Conservation (phyloP, 53 echinoderm and acorn worm species). For the Holothuria scabra region DNA sequence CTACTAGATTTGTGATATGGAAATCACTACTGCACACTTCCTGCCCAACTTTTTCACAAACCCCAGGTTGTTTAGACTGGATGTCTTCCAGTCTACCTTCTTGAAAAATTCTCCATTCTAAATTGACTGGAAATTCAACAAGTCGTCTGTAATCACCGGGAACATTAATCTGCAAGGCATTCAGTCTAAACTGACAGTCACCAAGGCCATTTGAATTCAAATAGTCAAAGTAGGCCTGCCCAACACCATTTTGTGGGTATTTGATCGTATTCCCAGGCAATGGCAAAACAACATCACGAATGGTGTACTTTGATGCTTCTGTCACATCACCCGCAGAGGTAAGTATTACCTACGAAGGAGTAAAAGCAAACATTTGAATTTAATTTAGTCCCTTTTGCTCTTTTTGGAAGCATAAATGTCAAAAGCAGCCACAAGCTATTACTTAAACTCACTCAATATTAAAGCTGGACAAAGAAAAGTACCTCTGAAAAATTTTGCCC, state of each 20-base stretch:
- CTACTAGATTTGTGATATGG: too few species aligned
- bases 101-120: conserved; percentile 50
- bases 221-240: conserved; percentile 59
- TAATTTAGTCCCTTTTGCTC: neutral
- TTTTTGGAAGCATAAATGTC: neutral
- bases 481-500: too few species aligned
- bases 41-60: too few species aligned
- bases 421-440: too few species aligned
- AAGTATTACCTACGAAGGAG: conserved; percentile 55
- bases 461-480: too few species aligned
- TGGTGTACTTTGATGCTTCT: conserved; percentile 40
- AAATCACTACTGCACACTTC: too few species aligned
- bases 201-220: conserved; percentile 64
- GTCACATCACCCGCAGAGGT: conserved; percentile 60
- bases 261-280: conserved; percentile 88
- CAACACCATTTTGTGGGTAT: conserved; percentile 68
- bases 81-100: neutral
- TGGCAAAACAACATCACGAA: conserved; percentile 76
- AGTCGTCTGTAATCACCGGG: conserved; percentile 86
- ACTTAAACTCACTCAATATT: neutral
- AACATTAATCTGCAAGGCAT: conserved; percentile 77
- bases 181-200: conserved; percentile 57
- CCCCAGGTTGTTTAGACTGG: neutral
- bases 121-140: conserved; percentile 53
- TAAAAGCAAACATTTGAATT: too few species aligned